These are phyloP conservation scores for Brachionus asplanchnoidis DNA, from an alignment of 1,140 invertebrate genomes.

Conservation along the genomic window DNA sequence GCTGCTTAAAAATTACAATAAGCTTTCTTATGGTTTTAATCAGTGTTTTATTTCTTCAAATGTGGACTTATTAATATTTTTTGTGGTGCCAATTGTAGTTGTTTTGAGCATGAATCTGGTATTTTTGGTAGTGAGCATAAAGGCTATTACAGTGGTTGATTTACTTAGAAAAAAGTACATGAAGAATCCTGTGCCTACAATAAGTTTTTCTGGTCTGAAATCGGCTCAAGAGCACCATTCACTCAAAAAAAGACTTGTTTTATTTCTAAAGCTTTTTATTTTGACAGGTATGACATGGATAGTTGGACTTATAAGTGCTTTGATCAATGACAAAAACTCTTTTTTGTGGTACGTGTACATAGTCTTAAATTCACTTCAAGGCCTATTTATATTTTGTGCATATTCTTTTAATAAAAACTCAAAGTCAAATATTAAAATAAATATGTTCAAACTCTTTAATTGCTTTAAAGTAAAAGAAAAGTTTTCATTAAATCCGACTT, in stretches of 20 bases:
- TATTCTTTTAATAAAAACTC: conserved; percentile 8
- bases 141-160: not conserved
- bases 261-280: not conserved
- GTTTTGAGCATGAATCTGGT: conserved; percentile 1
- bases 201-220: not conserved
- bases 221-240: not conserved
- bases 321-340: not conserved
- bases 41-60: conserved; percentile 14
- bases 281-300: conserved; percentile 23
- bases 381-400: not conserved
- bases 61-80: not conserved
- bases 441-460: not conserved
- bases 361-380: conserved; percentile 20
- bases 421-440: not conserved
- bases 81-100: not conserved
- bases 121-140: not conserved
- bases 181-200: not conserved
- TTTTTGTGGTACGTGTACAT: conserved; percentile 23
- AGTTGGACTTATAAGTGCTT: not conserved
- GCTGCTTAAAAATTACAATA: not conserved
- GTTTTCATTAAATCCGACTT: not conserved
- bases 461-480: not conserved
- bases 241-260: not conserved
- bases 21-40: not conserved
- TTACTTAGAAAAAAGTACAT: not conserved